A percentile compares a stretch with the other conserved stretches of the same genome.
These are phyloP conservation scores for Lasioglossum figueresi DNA, from an alignment of 2,888 invertebrate genomes.

Conservation along the genomic window DNA sequence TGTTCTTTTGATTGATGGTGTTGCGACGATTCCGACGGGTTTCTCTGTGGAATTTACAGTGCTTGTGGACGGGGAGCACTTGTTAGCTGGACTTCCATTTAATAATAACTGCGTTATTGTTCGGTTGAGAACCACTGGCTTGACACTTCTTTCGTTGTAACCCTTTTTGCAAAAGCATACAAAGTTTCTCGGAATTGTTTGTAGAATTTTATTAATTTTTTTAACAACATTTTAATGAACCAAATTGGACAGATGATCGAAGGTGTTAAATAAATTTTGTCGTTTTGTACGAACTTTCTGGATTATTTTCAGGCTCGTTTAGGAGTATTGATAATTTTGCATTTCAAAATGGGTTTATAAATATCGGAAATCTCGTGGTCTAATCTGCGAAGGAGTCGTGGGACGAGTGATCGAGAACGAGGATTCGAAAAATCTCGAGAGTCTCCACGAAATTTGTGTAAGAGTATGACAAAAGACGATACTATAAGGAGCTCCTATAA, in stretches of 20 bases:
- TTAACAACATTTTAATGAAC: no score
- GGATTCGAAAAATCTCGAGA: background rate
- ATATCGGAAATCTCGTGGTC: background rate
- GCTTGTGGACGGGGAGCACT: background rate
- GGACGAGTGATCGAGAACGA: background rate
- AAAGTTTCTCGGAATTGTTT: background rate
- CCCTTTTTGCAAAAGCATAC: background rate
- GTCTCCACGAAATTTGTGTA: background rate
- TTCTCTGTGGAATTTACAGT: background rate
- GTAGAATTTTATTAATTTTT: background rate
- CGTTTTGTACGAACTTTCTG: background rate
- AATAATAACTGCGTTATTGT: background rate
- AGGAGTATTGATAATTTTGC: background rate
- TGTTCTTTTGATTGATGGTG: constrained; percentile 8
- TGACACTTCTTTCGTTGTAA: background rate
- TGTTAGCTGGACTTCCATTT: background rate
- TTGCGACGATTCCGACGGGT: background rate
- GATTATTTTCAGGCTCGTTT: background rate
- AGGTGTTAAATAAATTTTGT: background rate
- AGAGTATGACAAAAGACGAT: constrained; percentile 1
- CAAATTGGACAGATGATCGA: background rate
- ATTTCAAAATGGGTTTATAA: background rate
- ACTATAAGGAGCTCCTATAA: background rate
- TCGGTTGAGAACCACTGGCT: no score
- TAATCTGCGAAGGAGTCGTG: background rate